These are phyloP conservation scores for Trachelus stipa DNA, from an alignment of 2,888 invertebrate genomes.

Conservation along the genomic window DNA sequence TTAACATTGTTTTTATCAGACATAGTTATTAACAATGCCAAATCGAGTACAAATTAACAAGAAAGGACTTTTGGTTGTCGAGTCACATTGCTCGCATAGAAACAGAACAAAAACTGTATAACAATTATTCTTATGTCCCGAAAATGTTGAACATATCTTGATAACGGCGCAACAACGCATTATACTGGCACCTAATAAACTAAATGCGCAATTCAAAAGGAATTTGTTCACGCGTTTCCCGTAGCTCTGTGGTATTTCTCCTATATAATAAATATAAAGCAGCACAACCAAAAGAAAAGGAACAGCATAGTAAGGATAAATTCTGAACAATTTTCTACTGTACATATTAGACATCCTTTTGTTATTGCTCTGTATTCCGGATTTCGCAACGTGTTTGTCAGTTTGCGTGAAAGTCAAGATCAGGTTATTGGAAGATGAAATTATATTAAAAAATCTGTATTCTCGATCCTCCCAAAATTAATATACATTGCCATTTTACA, in stretches of 20 bases:
- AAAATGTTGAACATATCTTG: neutral
- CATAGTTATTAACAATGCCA: neutral
- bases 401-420: neutral
- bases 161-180: neutral
- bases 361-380: conserved; percentile 48
- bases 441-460: neutral
- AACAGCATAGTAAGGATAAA: neutral
- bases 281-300: conserved; percentile 8
- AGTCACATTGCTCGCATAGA: neutral
- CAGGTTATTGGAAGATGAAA: neutral
- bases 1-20: no score
- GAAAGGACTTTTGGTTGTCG: conserved; percentile 23
- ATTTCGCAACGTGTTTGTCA: conserved; percentile 34
- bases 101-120: neutral
- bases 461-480: neutral
- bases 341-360: conserved; percentile 47
- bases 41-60: conserved; percentile 22
- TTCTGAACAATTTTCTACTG: conserved; percentile 33
- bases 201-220: neutral
- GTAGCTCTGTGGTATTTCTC: neutral
- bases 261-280: neutral
- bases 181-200: neutral
- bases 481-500: neutral
- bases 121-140: neutral
- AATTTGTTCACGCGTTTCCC: neutral